Evolutionary conservation across 2,113 vertebrate genomes (phyloP).

Genomic region (Rhombomys opimus): DNA sequence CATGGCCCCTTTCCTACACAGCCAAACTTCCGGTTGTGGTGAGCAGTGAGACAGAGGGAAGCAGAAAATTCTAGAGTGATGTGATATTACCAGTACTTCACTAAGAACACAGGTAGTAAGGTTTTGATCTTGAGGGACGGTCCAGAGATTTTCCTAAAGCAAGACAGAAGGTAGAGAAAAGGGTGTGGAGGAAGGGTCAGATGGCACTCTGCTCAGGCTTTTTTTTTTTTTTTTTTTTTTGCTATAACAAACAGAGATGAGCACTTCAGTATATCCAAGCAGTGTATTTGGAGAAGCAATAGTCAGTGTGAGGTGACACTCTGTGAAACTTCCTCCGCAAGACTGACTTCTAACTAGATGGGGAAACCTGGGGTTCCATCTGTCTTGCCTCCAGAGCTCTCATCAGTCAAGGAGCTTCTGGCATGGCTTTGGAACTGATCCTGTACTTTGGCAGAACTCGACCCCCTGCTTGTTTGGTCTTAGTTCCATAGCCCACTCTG

Average conservation of each 20-base stretch:
- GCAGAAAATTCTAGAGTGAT: not conserved
- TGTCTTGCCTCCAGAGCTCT: not conserved
- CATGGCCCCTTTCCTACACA: not conserved
- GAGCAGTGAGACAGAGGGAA: not conserved
- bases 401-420: not conserved
- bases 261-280: not conserved
- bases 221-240: not conserved
- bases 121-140: too few species aligned
- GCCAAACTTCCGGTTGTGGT: not conserved
- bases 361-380: not conserved
- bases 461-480: not conserved
- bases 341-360: not conserved
- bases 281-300: not conserved
- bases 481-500: not conserved
- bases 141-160: not conserved
- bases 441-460: not conserved
- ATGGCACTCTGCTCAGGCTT: not conserved
- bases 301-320: not conserved
- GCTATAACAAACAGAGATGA: not conserved
- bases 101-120: not conserved
- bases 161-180: not conserved
- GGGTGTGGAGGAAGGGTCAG: too few species aligned
- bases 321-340: not conserved
- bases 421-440: not conserved
- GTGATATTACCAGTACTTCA: not conserved